A percentile compares a stretch with the other conserved stretches of the same genome.
phyloP scores from a whole-genome alignment of 2,113 vertebrate species.

The Bos javanicus region DNA sequence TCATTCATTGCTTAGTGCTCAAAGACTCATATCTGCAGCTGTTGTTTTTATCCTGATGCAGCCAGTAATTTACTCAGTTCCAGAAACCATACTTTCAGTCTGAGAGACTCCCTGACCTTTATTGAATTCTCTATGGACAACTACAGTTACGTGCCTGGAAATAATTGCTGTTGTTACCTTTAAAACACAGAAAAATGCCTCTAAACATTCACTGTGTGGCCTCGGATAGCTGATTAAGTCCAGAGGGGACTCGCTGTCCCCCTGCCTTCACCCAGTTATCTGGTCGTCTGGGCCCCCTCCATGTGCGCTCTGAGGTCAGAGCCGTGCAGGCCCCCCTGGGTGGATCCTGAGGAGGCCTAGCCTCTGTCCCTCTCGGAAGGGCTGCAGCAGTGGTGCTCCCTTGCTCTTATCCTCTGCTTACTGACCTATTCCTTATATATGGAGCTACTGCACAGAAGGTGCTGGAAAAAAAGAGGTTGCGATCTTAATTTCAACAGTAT shows the following conservation, averaged over 20 bases:
- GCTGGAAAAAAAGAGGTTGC: neutral
- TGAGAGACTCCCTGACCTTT: conserved; percentile 29
- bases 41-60: neutral
- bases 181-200: conserved; percentile 6
- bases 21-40: neutral
- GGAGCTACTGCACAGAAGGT: neutral
- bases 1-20: neutral
- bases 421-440: neutral
- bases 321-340: neutral
- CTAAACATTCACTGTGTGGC: neutral
- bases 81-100: neutral
- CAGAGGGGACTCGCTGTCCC: neutral
- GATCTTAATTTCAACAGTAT: neutral
- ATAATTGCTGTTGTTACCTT: conserved; percentile 13
- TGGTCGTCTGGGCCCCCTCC: neutral
- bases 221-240: neutral
- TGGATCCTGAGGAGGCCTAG: neutral
- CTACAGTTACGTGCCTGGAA: neutral
- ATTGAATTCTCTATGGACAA: conserved; percentile 22
- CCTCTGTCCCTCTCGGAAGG: neutral
- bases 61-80: neutral
- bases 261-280: neutral
- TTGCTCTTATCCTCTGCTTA: neutral
- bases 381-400: neutral
- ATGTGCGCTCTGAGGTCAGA: fast-evolving